Conservation (phyloP, 2,888 invertebrate genomes). For the Aphidoletes aphidimyza region DNA sequence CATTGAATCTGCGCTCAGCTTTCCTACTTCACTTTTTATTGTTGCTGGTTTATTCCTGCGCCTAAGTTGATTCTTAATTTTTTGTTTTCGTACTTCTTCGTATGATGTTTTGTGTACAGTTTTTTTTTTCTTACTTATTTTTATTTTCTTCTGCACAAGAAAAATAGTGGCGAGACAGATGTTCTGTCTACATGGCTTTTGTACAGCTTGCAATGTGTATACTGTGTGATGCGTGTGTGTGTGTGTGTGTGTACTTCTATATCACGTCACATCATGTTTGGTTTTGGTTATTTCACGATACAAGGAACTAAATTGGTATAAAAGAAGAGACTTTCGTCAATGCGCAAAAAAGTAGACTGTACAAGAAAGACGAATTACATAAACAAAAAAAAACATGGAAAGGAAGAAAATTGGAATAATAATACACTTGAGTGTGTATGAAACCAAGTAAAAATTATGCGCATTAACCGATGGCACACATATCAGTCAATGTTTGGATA, state of each 20-base stretch:
- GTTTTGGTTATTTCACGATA: constrained; percentile 22
- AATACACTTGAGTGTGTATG: neutral
- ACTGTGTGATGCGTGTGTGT: neutral
- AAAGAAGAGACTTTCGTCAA: neutral
- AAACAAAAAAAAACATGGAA: constrained; percentile 19
- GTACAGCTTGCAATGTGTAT: constrained; percentile 44
- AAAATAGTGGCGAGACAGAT: constrained; percentile 54
- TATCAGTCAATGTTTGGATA: neutral
- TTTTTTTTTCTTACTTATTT: constrained; percentile 28
- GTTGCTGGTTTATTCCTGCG: neutral
- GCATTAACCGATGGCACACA: constrained; percentile 38
- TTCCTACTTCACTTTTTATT: constrained; percentile 28
- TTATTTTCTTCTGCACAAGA: neutral
- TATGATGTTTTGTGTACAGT: constrained; percentile 43
- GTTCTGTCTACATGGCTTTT: constrained; percentile 44
- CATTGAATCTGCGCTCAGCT: constrained; percentile 2
- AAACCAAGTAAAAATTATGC: neutral
- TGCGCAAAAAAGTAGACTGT: neutral
- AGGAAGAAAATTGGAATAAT: constrained; percentile 48
- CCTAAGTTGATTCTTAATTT: constrained; percentile 25
- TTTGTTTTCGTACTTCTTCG: constrained; percentile 33
- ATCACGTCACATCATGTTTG: constrained; percentile 50
- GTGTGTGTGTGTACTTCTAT: neutral
- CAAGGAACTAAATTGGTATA: neutral
- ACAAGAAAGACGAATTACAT: neutral